Evolutionary conservation across 2,797 vertebrate species (phyloP).

Genomic region (Xiphorhynchus erythropygius): DNA sequence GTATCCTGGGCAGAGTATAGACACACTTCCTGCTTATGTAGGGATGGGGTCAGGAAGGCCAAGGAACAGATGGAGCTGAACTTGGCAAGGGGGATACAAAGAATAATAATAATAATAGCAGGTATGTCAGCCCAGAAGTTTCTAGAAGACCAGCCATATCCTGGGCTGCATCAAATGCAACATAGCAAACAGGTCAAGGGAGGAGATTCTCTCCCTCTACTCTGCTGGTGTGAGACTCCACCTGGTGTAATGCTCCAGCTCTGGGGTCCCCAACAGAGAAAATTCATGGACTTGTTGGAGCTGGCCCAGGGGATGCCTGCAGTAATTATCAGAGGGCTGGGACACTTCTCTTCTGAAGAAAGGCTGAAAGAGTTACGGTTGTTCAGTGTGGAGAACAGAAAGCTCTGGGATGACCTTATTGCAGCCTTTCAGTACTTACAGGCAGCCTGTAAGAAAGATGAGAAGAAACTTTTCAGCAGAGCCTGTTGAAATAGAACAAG

Average conservation of each 20-base stretch:
- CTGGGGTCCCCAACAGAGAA: neutral
- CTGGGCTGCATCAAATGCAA: rapidly evolving
- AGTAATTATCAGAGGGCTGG: neutral
- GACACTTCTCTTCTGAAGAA: neutral
- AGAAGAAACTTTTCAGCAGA: neutral
- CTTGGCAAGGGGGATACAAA: neutral
- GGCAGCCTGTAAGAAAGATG: neutral
- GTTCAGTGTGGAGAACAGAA: neutral
- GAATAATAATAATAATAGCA: too few relatives aligned
- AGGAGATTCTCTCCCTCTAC: neutral
- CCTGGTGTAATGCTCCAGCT: neutral
- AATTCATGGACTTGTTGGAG: neutral
- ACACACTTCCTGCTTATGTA: neutral
- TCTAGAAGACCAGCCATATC: neutral
- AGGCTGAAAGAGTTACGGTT: neutral
- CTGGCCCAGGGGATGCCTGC: neutral
- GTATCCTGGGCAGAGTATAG: too few relatives aligned
- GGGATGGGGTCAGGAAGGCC: neutral
- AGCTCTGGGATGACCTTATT: neutral
- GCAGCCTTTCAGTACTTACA: neutral
- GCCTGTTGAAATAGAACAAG: neutral
- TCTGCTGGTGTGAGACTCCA: neutral
- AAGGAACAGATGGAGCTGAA: neutral
- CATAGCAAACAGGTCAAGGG: rapidly evolving
- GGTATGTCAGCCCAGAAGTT: neutral